Evolutionary conservation across 2,888 invertebrate genomes (phyloP), one percentile per base, ranked within the genome.

Genomic region (Ormyrus thymus): DNA sequence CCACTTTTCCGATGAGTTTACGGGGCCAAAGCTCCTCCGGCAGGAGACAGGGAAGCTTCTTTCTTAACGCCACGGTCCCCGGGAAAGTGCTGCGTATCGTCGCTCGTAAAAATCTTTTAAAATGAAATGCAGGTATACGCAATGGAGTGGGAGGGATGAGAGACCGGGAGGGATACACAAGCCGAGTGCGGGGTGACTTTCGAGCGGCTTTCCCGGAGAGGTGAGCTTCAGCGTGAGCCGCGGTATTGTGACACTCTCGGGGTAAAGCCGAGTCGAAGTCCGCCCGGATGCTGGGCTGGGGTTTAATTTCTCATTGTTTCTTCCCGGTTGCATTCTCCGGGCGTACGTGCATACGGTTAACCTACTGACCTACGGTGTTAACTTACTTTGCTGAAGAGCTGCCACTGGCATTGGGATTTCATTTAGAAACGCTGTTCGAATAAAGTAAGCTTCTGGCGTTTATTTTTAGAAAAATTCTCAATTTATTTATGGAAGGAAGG

Each of bases 1-100:
- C 61, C 15, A 77, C 72, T 72, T 77, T 69, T 78, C 56, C 74
- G 74, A 78, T 78, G 73, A 70, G 70, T 78, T 78, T 78, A 70
- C 64, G 74, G 59, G 71, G 29, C 43, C 55, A 15, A 51, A 70
- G 64, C 76, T 62, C 50, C 59, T 69, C 6, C 4, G 56, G 13
- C 7, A n/a, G 13, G n/a, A 13, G 13, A 56, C 29, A 29, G 10
- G 53, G 62, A 70, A 76, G 69, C 64, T 74, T 48, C 73, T 56
- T 76, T 50, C 56, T 62, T 51, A 48, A 70, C 15, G 29, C 9
- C 15, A 13, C 11, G n/a, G 9, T 10, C 46, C 15, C 48, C 11
- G 71, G 8, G 45, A 70, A 29, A 55, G 72, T n/a, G 56, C 62
- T 29, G 50, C 46, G 59, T 53, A 71, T 65, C 59, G 59, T 9